Conservation (phyloP, 92 coral and sea anemone species). For the Epizoanthus illoricatus region DNA sequence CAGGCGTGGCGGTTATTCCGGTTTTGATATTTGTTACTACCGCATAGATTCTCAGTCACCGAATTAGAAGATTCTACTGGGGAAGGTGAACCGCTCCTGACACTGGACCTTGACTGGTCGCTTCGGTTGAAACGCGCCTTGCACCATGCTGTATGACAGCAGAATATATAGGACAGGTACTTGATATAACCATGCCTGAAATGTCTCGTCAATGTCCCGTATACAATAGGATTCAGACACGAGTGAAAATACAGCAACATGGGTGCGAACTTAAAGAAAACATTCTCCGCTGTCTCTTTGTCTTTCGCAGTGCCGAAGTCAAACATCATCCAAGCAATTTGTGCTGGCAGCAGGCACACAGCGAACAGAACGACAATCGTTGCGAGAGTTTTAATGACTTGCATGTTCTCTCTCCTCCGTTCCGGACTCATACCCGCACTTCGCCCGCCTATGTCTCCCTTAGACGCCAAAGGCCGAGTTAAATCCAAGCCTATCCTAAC, state of each 20-base stretch:
- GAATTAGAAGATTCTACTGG: not conserved
- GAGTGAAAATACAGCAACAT: constrained; percentile 84
- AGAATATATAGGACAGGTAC: constrained; percentile 63
- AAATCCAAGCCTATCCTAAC: constrained; percentile 87
- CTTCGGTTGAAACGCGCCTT: not conserved
- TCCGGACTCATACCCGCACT: constrained; percentile 52
- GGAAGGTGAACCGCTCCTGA: not conserved
- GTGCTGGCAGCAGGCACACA: constrained; percentile 86
- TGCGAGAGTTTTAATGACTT: constrained; percentile 90
- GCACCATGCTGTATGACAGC: constrained; percentile 48
- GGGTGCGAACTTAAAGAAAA: constrained; percentile 66
- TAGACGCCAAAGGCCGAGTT: constrained; percentile 57
- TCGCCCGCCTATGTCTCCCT: constrained; percentile 50
- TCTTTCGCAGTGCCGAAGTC: constrained; percentile 79
- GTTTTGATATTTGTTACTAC: constrained; percentile 1
- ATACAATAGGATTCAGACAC: constrained; percentile 88
- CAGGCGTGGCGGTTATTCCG: not conserved
- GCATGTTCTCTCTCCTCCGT: constrained; percentile 83
- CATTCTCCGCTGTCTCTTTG: constrained; percentile 54
- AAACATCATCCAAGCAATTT: constrained; percentile 88
- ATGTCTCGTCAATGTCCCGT: constrained; percentile 85
- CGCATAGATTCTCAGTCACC: not conserved
- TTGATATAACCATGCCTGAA: constrained; percentile 82
- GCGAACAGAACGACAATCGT: constrained; percentile 89
- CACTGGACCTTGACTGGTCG: not conserved